Evolutionary conservation across 2,888 invertebrate species (phyloP), one percentile per base, ranked within the genome.

Genomic region (Apotomis betuletana): DNA sequence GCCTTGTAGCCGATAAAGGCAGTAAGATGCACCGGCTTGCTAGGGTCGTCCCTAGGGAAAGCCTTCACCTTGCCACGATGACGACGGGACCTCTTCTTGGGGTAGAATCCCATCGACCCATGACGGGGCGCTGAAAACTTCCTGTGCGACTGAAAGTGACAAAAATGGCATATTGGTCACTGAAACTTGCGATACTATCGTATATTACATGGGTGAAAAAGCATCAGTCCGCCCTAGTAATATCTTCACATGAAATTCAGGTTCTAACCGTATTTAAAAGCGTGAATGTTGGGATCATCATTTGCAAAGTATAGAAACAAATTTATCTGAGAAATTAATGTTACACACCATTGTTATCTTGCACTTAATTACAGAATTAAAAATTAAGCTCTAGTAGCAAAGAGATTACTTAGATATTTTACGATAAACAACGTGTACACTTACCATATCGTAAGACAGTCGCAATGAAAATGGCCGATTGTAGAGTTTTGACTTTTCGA

Each of bases 91-190:
- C 99, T 96, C 94, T 99, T 99, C 94, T 99, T 99, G 85, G 99
- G 99, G 94, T 99, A 97, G 95, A 99, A 99, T 82, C 99, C 99
- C 98, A 99, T 98, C 70, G 99, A 99, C 84, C 99, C 99, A 96
- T 99, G 99, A 82, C 99, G 97, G 83, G 99, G 99, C 59, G 99
- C 99, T 88, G 99, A 99, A 94, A 99, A 99, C 92, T 99, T 99
- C 89, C 99, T 96, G 94, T 99, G 99, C 94, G 99, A 99, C 99
- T 99, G 91, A 77, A 96, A 94, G 78, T 3, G 69, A 67, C 70
- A 74, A 65, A 51, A 10, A 5, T 27, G 4, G 41, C 4, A 54
- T 2, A 70, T 15, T 55, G 3, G 8, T 9, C 9, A 52, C 5
- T 64, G 64, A 51, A 1, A 52, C 9, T 52, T 38, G 44, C 10